Evolutionary conservation across 2,888 invertebrate species (phyloP).

Genomic region (Caenorhabditis sulstoni): DNA sequence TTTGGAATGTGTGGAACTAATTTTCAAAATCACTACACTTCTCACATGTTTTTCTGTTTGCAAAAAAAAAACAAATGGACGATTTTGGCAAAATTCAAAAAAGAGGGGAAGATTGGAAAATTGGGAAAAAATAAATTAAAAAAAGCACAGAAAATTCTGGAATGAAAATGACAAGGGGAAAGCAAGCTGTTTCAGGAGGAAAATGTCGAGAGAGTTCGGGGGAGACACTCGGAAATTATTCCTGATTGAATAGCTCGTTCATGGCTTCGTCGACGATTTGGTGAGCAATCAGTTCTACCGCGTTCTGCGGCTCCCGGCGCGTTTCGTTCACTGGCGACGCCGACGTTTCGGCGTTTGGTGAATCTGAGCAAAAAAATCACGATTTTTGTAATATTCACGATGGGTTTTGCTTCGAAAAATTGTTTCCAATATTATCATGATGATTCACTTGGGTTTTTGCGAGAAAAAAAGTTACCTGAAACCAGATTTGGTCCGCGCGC

Average conservation of each 20-base stretch:
- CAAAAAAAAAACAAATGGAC: background rate
- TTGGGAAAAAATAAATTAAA: too few species aligned
- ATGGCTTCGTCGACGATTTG: slow-evolving; percentile 67
- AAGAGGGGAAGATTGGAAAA: slow-evolving; percentile 18
- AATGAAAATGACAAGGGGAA: background rate
- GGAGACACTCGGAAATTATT: slow-evolving; percentile 10
- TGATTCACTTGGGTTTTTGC: too few species aligned
- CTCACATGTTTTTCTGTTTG: background rate
- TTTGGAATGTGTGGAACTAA: background rate
- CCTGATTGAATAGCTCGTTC: slow-evolving; percentile 63
- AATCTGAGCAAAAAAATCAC: too few species aligned
- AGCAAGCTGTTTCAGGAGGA: slow-evolving; percentile 3
- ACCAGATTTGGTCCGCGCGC: slow-evolving; percentile 52
- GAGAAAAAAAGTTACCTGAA: slow-evolving; percentile 20
- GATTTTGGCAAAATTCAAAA: slow-evolving; percentile 3
- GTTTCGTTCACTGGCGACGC: background rate
- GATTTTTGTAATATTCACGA: too few species aligned
- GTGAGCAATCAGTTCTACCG: slow-evolving; percentile 66
- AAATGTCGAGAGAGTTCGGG: slow-evolving; percentile 4
- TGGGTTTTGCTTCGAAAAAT: too few species aligned
- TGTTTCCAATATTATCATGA: too few species aligned
- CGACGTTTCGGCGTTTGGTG: background rate
- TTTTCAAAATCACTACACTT: background rate
- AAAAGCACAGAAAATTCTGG: too few species aligned
- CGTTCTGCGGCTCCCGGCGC: slow-evolving; percentile 25